phyloP scores from a whole-genome alignment of 2,888 invertebrate genomes.

The Papilio protenor region DNA sequence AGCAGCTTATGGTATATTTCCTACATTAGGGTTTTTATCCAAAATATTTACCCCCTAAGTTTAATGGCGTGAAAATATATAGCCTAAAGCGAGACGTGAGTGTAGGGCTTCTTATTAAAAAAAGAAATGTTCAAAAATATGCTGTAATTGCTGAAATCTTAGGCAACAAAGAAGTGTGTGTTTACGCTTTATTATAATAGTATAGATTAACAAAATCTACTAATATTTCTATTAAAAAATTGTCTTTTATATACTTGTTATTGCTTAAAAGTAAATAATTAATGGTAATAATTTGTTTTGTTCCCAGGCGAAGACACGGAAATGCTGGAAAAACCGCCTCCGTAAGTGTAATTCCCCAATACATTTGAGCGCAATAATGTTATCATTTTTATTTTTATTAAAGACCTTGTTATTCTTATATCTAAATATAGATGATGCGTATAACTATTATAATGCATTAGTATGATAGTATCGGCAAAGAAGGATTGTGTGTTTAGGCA shows the following conservation, averaged over 20 bases:
- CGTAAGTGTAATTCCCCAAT: constrained; percentile 39
- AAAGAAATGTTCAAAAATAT: too few relatives aligned
- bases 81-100: too few relatives aligned
- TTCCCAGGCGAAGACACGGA: constrained; percentile 65
- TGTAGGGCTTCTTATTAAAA: too few relatives aligned
- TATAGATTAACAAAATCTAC: too few relatives aligned
- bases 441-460: not conserved
- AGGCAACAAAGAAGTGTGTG: too few relatives aligned
- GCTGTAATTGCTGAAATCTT: too few relatives aligned
- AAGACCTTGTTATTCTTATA: not conserved
- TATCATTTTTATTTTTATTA: not conserved
- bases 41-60: too few relatives aligned
- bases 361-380: constrained; percentile 4
- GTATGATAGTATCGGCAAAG: not conserved
- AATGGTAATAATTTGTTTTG: constrained; percentile 34
- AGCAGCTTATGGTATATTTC: too few relatives aligned
- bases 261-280: not conserved
- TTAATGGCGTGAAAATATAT: too few relatives aligned
- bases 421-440: not conserved
- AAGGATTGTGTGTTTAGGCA: not conserved
- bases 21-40: too few relatives aligned
- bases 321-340: constrained; percentile 60
- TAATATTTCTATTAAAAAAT: too few relatives aligned
- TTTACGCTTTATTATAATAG: too few relatives aligned
- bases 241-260: not conserved